Base-by-base conservation (phyloP, 2,888 invertebrate species). In the Meteorus colon region DNA sequence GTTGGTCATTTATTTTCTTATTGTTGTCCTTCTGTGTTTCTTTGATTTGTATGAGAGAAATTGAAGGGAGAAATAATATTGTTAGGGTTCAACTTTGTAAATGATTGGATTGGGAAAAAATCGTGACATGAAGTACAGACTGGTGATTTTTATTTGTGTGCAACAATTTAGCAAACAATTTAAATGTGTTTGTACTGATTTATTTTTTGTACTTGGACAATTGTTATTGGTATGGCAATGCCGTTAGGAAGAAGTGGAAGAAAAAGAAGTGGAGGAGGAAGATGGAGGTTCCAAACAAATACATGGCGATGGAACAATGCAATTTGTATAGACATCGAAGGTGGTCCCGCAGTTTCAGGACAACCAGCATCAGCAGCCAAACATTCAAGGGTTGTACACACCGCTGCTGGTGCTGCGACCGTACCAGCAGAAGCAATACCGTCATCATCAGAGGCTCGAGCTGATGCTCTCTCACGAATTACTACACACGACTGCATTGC, bases 281-380 rank as follows among this genome's bases (percentile, higher is more conserved):
- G 55, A 19, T 19, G 19, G 24, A 55, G 19, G 55, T 4, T 24
- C 8, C 55, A 24, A 37, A 65, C 66, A 48, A 66, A 34, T 63
- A 48, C 79, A 75, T 77, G 77, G 78, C 55, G 66, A 59, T 31
- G 81, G 82, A 86, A 86, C 86, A 86, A 86, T 86, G 86, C 85
- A 86, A 86, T 86, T 86, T 86, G 86, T 86, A 84, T 84, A 80
- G 79, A 73, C 37, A 60, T 31, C 34, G 59, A 37, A 75, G 73
- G 76, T 76, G 68, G 76, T 76, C 76, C 63, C 34, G 51, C 60
- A 74, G 74, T 74, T 63, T 63, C 72, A 51, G 63, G 51, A 72
- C 63, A 63, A 27, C 29, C 62, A 55, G 55, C 55, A 48, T 48
- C 77, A 55, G 63, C 71, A 31, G 67, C 60, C 62, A 41, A 27